Evolutionary conservation across 2,797 vertebrate species (phyloP), one percentile per base, ranked within the genome.

Genomic region (Anguilla obscura): DNA sequence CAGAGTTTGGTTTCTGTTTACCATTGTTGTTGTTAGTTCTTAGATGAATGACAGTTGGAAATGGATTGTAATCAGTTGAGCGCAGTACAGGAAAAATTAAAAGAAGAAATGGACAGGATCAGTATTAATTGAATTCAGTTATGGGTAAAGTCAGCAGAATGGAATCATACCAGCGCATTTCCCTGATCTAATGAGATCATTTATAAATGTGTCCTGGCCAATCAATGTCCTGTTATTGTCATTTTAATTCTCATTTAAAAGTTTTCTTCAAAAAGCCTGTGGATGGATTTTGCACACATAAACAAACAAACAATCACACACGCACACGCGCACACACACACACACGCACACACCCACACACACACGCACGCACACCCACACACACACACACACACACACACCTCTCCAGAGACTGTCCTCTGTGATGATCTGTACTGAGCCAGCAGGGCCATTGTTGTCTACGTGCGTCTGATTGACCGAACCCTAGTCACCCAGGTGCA

Each of bases 401-500:
- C 27, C 79, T 82, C 79, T 50, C 79, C 18, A 50, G 79, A 82
- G 21, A 82, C 45, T 10, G 6, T 50, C 24, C 40, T 6, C 36
- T 82, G 40, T 82, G 79, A 82, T 82, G 45, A 82, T 50, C 45
- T 27, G 9, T n/a, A 8, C 45, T 82, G 79, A 48, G 76, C 76
- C 76, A 80, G 10, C 58, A 36, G 88, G 60, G 45, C 16, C 27
- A 36, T 45, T 74, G 6, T 85, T 18, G 40, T 50, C 50, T 71
- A 30, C 45, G 6, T 66, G 86, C 36, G 56, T 83, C 58, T 56
- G 56, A 54, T 40, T 54, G 85, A 30, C 85, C 30, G n/a, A 60
- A 16, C 63, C 85, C 12, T 45, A 10, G 54, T 84, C 50, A 60
- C 48, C 16, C 85, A 84, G 85, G 85, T 88, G 76, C 50, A 63